Evolutionary conservation across 2,797 vertebrate genomes (phyloP), one percentile per base, ranked within the genome.

Genomic region (Perodicticus potto): DNA sequence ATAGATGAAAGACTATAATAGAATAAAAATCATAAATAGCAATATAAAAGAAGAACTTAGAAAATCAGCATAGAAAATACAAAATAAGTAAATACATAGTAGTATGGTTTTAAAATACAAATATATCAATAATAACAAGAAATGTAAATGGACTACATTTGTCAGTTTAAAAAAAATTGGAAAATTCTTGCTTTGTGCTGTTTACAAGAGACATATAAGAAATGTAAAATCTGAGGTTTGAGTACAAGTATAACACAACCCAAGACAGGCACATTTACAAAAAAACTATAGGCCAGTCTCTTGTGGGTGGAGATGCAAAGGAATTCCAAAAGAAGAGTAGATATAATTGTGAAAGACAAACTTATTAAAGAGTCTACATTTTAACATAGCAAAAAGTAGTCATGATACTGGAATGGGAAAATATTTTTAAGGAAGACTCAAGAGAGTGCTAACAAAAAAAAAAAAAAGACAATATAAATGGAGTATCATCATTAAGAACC

Each of bases 21-120:
- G 1, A 86, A 40, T 91, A 72, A 57, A 70, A 78, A 82, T 94
- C 65, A 55, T 32, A 76, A 96, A n/a, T 63, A 90, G 9, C 3
- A 83, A 57, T 83, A 1, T 1, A 92, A 92, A 86, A 53, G 27
- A 86, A 43, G 13, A 63, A 82, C 32, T 74, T 40, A 78, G 72
- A 90, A 55, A 22, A 19, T 40, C 70, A 86, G 37, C n/a, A 65
- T 29, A 80, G 12, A 67, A 83, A 91, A 65, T 57, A 7, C 12
- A 72, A 84, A 57, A 78, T 7, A 67, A 82, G 80, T 32, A 67
- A 45, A 1, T 12, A 84, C 2, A 37, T 67, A 82, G 37, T 27
- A 93, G 2, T 93, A 45, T 43, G 25, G 0, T 63, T 93, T 17
- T 86, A 89, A 81, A 65, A 67, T 34, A 80, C 11, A 55, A 86